A percentile compares a stretch with the other conserved stretches of the same genome.
Evolutionary conservation across 1,140 invertebrate species (phyloP).

Genomic region (Globodera ellingtonae): DNA sequence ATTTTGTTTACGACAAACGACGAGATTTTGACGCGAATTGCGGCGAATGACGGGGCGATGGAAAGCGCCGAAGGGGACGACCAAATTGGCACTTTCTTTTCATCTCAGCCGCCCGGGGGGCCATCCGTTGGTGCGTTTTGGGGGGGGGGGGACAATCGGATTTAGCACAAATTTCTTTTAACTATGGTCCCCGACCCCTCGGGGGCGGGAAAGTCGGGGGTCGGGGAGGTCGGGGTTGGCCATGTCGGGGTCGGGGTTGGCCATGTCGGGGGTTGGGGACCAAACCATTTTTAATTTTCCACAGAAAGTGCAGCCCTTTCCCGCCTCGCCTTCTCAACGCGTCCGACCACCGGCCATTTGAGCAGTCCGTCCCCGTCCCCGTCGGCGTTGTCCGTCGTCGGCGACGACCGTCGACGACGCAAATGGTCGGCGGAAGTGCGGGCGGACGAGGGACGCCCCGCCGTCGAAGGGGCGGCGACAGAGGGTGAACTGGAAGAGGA

Average conservation of each 20-base stretch:
- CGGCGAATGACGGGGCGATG: slow-evolving; percentile 63
- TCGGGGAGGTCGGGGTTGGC: too few species aligned
- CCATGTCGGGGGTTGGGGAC: too few species aligned
- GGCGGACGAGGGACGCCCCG: not conserved
- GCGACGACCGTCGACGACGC: not conserved
- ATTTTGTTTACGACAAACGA: slow-evolving; percentile 69
- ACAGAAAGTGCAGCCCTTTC: not conserved
- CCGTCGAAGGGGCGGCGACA: too few species aligned
- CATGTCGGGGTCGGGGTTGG: too few species aligned
- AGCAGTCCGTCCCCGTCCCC: not conserved
- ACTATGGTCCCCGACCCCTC: too few species aligned
- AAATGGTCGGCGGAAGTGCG: not conserved
- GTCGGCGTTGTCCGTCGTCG: not conserved
- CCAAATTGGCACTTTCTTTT: not conserved
- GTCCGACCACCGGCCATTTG: slow-evolving; percentile 9
- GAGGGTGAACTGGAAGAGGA: not conserved
- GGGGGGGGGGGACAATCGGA: too few species aligned
- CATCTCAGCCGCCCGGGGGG: too few species aligned
- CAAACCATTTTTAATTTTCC: too few species aligned
- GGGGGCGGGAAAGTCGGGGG: too few species aligned
- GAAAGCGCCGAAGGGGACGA: not conserved
- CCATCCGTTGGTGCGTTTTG: too few species aligned
- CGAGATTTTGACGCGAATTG: slow-evolving; percentile 66
- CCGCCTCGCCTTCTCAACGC: not conserved
- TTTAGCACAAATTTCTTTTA: too few species aligned